Conservation (phyloP, 2,797 vertebrate genomes). For the Peromyscus nudipes region DNA sequence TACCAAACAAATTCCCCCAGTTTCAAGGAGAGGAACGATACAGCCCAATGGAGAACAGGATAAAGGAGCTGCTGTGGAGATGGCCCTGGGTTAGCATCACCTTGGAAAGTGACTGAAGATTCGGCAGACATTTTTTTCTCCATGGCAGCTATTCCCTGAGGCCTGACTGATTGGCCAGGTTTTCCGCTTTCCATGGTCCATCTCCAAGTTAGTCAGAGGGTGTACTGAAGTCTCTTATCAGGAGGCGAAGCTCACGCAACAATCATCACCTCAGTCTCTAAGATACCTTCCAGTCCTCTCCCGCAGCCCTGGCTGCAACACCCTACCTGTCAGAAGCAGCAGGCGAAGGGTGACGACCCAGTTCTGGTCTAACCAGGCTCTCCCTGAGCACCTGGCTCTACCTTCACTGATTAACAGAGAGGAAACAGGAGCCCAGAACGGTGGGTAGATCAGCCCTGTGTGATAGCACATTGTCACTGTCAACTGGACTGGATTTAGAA, state of each 20-base stretch:
- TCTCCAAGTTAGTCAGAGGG: not conserved
- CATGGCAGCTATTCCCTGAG: not conserved
- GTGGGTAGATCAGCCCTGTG: not conserved
- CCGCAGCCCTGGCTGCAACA: not conserved
- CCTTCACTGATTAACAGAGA: not conserved
- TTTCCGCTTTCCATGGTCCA: not conserved
- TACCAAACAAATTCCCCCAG: constrained; percentile 82
- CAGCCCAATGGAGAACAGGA: constrained; percentile 67
- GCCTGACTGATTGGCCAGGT: constrained; percentile 1
- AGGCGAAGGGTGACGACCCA: fast-evolving
- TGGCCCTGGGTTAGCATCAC: constrained; percentile 58
- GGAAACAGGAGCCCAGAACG: not conserved
- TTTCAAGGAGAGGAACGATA: constrained; percentile 75
- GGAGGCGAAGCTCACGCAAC: not conserved
- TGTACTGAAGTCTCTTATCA: not conserved
- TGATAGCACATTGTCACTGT: not conserved
- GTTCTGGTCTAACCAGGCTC: not conserved
- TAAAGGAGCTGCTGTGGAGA: constrained; percentile 75
- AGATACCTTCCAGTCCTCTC: not conserved
- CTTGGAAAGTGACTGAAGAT: constrained; percentile 77
- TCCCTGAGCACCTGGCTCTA: not conserved
- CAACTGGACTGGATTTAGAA: not conserved
- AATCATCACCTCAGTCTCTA: not conserved
- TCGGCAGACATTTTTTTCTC: constrained; percentile 60
- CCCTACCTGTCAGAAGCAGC: no score